Evolutionary conservation across 2,797 vertebrate genomes (phyloP).

Genomic region (Glyptemys insculpta): DNA sequence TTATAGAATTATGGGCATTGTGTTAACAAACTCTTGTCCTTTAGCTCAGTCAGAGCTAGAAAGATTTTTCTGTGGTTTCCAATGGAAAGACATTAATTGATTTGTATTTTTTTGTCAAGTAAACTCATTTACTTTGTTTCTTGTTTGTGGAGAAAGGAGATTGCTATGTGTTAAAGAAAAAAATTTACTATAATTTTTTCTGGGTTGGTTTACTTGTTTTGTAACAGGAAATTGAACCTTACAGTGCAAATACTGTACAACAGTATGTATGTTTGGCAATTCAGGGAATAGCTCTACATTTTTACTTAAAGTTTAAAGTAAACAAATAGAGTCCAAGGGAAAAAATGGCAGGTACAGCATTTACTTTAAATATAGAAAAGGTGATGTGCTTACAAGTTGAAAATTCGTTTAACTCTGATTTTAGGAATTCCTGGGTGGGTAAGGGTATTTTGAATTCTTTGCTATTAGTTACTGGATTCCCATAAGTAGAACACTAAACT

Average conservation of each 20-base stretch:
- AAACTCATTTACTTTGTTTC: neutral
- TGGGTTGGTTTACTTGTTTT: neutral
- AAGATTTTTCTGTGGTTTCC: neutral
- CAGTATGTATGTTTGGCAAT: neutral
- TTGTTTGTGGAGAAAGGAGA: neutral
- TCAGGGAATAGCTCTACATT: neutral
- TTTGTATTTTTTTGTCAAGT: neutral
- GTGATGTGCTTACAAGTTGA: neutral
- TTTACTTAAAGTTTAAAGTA: constrained; percentile 18
- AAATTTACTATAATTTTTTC: neutral
- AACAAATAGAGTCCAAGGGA: neutral
- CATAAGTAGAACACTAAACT: neutral
- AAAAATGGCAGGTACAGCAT: neutral
- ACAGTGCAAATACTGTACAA: neutral
- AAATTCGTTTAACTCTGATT: neutral
- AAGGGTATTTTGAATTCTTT: neutral
- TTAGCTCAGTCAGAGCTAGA: neutral
- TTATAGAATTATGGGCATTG: neutral
- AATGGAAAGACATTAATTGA: neutral
- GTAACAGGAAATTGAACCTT: neutral
- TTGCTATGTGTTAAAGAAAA: neutral
- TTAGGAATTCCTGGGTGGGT: fast-evolving
- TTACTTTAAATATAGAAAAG: constrained; percentile 22
- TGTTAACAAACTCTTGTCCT: neutral
- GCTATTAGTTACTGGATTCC: neutral